A percentile compares a stretch with the other conserved stretches of the same genome.
phyloP scores from a whole-genome alignment of 2,888 invertebrate species.

The Prenolepis imparis region DNA sequence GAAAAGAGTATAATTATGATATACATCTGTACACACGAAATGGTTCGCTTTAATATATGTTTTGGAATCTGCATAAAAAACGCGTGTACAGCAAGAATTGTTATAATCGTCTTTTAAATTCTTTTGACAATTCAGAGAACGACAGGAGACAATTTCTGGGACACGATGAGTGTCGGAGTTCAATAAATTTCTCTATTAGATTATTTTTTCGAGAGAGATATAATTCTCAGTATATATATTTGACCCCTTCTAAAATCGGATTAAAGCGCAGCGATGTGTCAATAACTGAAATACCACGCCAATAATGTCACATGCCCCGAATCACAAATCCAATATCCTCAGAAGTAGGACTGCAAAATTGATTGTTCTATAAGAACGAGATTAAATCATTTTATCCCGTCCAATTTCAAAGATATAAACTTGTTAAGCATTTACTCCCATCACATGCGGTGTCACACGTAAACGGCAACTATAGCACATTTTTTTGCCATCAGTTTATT shows the following conservation, averaged over 20 bases:
- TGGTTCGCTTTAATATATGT: neutral
- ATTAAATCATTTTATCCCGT: neutral
- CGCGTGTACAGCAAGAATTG: neutral
- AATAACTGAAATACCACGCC: constrained; percentile 7
- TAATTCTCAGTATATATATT: constrained; percentile 3
- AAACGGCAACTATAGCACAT: neutral
- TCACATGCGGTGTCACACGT: neutral
- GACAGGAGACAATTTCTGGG: constrained; percentile 23
- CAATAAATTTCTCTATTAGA: constrained; percentile 31
- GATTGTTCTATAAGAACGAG: neutral
- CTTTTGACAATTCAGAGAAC: neutral
- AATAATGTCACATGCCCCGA: neutral
- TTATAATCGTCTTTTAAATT: neutral
- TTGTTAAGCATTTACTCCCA: neutral
- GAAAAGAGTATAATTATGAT: neutral
- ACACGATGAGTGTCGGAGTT: neutral
- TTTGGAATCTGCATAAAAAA: neutral
- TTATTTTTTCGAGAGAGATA: neutral
- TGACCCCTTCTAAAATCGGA: constrained; percentile 28
- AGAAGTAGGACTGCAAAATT: constrained; percentile 24
- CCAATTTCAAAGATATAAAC: neutral
- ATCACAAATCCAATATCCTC: constrained; percentile 27
- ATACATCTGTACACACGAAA: neutral
- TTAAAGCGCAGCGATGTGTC: constrained; percentile 28
- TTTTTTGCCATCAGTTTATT: neutral